phyloP scores from a whole-genome alignment of 2,797 vertebrate species.

The Phrynocephalus guinanensis region DNA sequence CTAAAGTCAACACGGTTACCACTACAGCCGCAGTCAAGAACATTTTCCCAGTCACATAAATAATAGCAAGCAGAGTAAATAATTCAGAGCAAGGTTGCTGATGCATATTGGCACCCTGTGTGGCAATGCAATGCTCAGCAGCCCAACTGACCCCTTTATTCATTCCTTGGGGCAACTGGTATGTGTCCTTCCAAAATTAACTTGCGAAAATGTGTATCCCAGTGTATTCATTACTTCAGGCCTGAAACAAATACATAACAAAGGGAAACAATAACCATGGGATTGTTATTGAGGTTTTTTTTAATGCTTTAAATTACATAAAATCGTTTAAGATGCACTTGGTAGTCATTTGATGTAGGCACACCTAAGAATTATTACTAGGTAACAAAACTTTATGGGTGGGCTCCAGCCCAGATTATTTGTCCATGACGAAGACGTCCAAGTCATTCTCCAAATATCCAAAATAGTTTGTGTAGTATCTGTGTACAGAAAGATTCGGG shows the following conservation, averaged over 20 bases:
- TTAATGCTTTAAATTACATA: background rate
- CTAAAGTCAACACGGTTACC: background rate
- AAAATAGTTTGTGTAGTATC: background rate
- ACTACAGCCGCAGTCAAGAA: background rate
- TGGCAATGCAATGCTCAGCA: background rate
- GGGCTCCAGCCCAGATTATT: background rate
- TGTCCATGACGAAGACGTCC: background rate
- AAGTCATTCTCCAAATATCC: background rate
- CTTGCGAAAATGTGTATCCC: background rate
- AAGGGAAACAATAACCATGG: background rate
- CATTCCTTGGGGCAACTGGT: background rate
- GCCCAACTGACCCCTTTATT: background rate
- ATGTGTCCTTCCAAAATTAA: slow-evolving; percentile 3
- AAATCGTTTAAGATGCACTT: background rate
- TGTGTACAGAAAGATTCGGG: background rate
- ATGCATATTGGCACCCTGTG: background rate
- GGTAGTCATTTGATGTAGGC: background rate
- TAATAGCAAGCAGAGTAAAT: background rate
- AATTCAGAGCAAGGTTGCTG: background rate
- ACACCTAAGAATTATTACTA: background rate
- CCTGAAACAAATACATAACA: background rate
- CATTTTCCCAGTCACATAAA: background rate
- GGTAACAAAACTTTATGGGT: background rate
- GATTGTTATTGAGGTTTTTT: background rate
- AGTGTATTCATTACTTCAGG: background rate